Evolutionary conservation across 2,888 invertebrate genomes (phyloP).

Genomic region (Aleiodes leptofemur): DNA sequence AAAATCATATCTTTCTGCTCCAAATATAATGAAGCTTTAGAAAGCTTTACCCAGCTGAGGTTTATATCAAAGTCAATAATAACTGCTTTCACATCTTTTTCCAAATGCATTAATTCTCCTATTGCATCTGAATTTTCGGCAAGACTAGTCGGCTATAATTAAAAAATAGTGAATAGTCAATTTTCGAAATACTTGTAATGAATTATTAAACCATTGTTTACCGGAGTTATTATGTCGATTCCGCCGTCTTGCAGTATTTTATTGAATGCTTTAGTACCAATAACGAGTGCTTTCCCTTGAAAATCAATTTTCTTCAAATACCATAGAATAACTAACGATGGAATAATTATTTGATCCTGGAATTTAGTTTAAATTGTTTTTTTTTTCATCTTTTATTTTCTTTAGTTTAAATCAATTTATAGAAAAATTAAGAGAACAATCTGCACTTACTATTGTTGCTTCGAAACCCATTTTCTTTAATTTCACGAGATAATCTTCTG

Average conservation of each 20-base stretch:
- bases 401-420: neutral
- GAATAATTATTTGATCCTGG: slow-evolving; percentile 76
- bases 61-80: slow-evolving; percentile 78
- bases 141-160: slow-evolving; percentile 51
- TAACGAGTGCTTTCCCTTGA: slow-evolving; percentile 76
- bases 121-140: slow-evolving; percentile 42
- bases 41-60: slow-evolving; percentile 77
- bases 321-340: slow-evolving; percentile 77
- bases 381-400: too few species aligned
- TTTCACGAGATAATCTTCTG: slow-evolving; percentile 71
- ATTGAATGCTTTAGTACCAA: slow-evolving; percentile 74
- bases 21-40: slow-evolving; percentile 76
- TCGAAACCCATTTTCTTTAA: slow-evolving; percentile 65
- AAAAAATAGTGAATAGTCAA: slow-evolving; percentile 17
- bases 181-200: neutral
- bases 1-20: slow-evolving; percentile 77
- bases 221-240: slow-evolving; percentile 68
- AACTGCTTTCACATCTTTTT: slow-evolving; percentile 77
- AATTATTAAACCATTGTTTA: slow-evolving; percentile 53
- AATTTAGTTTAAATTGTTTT: slow-evolving; percentile 18
- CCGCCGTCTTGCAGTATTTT: slow-evolving; percentile 74
- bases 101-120: slow-evolving; percentile 41
- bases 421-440: neutral
- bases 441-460: slow-evolving; percentile 61
- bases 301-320: slow-evolving; percentile 78